These are phyloP conservation scores for Drosophila mojavensis DNA, from an alignment of 1,140 invertebrate species.

Conservation along the genomic window DNA sequence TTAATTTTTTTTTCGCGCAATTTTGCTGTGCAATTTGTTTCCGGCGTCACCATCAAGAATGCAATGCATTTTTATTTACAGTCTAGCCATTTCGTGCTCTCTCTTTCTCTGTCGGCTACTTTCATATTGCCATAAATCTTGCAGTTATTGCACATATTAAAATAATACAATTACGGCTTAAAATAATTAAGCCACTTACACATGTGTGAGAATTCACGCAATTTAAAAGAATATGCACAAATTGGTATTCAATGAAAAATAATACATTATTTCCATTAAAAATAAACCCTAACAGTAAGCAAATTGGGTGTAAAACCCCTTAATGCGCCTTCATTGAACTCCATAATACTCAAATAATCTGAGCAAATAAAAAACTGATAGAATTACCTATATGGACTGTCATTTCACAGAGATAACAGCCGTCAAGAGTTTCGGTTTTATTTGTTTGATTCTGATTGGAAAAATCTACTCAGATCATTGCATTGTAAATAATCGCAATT, in stretches of 20 bases:
- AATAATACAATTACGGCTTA: conserved; percentile 11
- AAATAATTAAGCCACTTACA: background rate
- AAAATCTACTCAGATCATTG: conserved; percentile 30
- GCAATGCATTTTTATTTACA: conserved; percentile 19
- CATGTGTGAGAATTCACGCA: no score
- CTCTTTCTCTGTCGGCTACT: no score
- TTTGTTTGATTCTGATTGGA: conserved; percentile 24
- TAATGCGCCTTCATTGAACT: no score
- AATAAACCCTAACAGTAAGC: no score
- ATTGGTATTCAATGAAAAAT: no score
- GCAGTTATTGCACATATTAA: conserved; percentile 20
- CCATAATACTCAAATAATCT: no score
- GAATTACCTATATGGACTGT: conserved; percentile 1
- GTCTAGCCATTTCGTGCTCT: background rate
- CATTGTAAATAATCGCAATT: conserved; percentile 30
- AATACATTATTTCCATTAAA: no score
- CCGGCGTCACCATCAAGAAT: conserved; percentile 53
- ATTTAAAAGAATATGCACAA: no score
- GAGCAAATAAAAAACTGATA: background rate
- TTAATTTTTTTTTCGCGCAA: background rate
- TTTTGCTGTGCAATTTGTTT: conserved; percentile 48
- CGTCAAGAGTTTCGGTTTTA: background rate
- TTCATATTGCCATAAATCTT: conserved; percentile 22
- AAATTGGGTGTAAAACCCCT: no score
- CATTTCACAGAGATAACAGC: conserved; percentile 14